A percentile compares a stretch with the other conserved stretches of the same genome.
phyloP scores from a whole-genome alignment of 2,888 invertebrate species.

The Drosophila eohydei region DNA sequence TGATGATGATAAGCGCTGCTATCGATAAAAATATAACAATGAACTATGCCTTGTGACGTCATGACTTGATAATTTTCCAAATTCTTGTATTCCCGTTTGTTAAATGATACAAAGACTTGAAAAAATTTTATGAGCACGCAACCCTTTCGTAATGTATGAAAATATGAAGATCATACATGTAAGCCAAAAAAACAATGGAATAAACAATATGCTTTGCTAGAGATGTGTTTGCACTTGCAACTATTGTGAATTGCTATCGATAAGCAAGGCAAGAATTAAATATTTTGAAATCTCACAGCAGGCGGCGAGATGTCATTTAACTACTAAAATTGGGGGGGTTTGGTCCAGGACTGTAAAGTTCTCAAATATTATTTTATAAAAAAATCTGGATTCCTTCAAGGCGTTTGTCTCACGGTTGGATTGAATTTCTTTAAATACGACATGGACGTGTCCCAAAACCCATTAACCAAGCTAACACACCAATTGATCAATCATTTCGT shows the following conservation, averaged over 20 bases:
- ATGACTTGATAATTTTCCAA: background rate
- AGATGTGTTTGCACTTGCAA: background rate
- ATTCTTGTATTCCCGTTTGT: background rate
- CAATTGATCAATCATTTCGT: constrained; percentile 45
- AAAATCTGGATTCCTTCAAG: background rate
- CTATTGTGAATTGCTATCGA: constrained; percentile 20
- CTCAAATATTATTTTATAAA: background rate
- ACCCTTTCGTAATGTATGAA: too few relatives aligned
- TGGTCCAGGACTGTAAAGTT: background rate
- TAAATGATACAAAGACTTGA: background rate
- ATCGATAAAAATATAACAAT: constrained; percentile 18
- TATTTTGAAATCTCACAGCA: constrained; percentile 19
- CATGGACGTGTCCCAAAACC: constrained; percentile 29
- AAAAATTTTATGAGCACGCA: too few relatives aligned
- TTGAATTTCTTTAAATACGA: background rate
- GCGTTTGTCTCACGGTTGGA: background rate
- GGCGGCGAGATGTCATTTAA: constrained; percentile 3
- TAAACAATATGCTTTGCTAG: background rate
- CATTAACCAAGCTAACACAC: constrained; percentile 26
- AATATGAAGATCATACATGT: background rate
- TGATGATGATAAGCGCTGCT: background rate
- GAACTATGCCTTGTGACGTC: background rate
- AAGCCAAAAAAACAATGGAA: background rate
- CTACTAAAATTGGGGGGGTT: background rate
- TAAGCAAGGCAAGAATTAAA: background rate